Evolutionary conservation across 2,113 vertebrate genomes (phyloP), one percentile per base, ranked within the genome.

Genomic region (Rhinopithecus roxellana): DNA sequence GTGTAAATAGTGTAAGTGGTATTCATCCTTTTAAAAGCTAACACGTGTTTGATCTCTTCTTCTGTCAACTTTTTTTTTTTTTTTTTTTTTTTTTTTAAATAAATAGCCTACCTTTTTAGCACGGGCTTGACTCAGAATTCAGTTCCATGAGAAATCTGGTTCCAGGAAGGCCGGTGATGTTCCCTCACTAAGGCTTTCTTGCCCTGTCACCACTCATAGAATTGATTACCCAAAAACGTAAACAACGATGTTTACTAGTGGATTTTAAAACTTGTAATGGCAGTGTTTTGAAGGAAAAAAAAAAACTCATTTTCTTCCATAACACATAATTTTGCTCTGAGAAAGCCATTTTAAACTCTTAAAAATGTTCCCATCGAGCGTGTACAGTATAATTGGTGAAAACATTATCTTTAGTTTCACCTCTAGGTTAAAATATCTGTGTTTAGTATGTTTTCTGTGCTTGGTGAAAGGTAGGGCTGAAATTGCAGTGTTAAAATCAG

Each of bases 21-120:
- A 96, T 97, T 98, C 98, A 98, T 97, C 96, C 97, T 97, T 98
- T 97, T 97, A 96, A 98, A 97, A 98, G 97, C 96, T 90, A 82
- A 20, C 59, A 91, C 3, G 0, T 55, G 85, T 96, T 98, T 97
- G 77, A 79, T 98, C 97, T 98, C 95, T 95, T 95, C 97, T 97
- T 95, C 97, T 97, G 95, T 97, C 92, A 81, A 89, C 95, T 98
- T 98, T 92, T 96, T 72, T 79, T 98, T 97, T 97, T 97, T 96
- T 72, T 79, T 98, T 97, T 97, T 97, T 97, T 98, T 64, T 64
- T 64, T 52, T 55, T 55, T 18, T 18, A 50, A 50, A 50, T 55
- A 20, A 98, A 98, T 98, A 96, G 97, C 97, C 96, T 96, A 91
- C 95, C 97, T 97, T 96, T 95, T 90, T 93, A 55, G 86, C 77